Evolutionary conservation across 2,888 invertebrate genomes (phyloP), one percentile per base, ranked within the genome.

Genomic region (Anaspis maculata): DNA sequence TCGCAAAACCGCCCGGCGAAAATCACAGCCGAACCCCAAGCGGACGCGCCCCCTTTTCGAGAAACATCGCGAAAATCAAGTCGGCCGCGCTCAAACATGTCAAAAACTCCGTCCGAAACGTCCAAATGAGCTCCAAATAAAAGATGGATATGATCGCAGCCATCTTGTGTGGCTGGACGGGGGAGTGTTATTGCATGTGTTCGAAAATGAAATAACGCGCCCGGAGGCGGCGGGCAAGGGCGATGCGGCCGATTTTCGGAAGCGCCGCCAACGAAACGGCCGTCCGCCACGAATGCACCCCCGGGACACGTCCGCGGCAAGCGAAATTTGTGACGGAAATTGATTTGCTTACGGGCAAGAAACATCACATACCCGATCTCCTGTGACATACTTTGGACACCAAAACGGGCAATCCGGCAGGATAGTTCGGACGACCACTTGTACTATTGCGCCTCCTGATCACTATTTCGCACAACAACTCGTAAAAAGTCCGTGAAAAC

Each of bases 321-420:
- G 22, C 10, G 12, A 32, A 25, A 31, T 32, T 30, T 23, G 45
- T 44, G 45, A 51, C 51, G 52, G 57, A 61, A 62, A 64, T 62
- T 62, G 64, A 62, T 64, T 63, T 59, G 64, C 62, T 64, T 63
- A 62, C 62, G 60, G 62, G 59, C 56, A 60, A 61, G 61, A 58
- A 63, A 61, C 62, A 64, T 61, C 61, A 65, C 64, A 75, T 77
- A 77, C 77, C 77, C 77, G 76, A 76, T 76, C 77, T 77, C 61
- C 76, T 75, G 76, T 77, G 76, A 77, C 77, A 77, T 75, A 76
- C 76, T 74, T 76, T 74, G 74, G 71, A 73, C 72, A 71, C 60
- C 51, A 65, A 66, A 71, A 72, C 53, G 52, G 62, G 66, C 45
- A 44, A 46, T 51, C 48, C 47, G 41, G 42, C 41, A 30, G 44